Base-by-base conservation (phyloP, 2,888 invertebrate species). In the Laspeyria flexula region DNA sequence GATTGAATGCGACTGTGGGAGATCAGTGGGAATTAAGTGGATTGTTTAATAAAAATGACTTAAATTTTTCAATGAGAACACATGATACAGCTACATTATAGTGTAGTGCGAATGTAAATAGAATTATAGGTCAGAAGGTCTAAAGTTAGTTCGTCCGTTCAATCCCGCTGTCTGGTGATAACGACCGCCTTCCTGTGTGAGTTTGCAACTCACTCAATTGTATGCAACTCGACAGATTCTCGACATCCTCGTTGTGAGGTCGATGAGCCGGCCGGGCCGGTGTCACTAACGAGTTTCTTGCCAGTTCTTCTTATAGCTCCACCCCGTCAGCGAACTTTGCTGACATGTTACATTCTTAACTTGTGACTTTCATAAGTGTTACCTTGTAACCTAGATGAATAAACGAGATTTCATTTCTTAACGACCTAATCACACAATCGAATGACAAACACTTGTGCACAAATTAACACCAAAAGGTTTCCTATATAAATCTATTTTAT, bases 151-250 rank as follows among this genome's bases (percentile, higher is more conserved):
- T 13, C 38, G 18, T 37, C 29, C 35, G 39, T 46, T 51, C 60
- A 63, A 62, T 65, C 65, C 53, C 54, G 45, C 56, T 66, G 63
- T 57, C 59, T 48, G 48, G 37, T 31, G 29, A 51, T 76, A 76
- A 76, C 64, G 59, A 67, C 48, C 35, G 43, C 25, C 67, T 71
- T 76, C 76, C 75, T 71, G 75, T 40, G 33, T 55, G 47, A 50
- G 62, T 46, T 65, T 74, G 72, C 69, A 68, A 62, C 75, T 72
- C 64, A 72, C 71, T 73, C 77, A 75, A 77, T 75, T 73, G 69
- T 43, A 25, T 43, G 43, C 42, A 39, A 30, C 15, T 31, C 11
- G 37, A 16, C 43, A 51, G 65, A 65, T 62, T 55, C 55, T 46
- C 47, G 45, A 49, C 65, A 58, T 70, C 68, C 59, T 57, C 33